Base-by-base conservation (phyloP, 2,797 vertebrate genomes). In the Enteromius treurensis region DNA sequence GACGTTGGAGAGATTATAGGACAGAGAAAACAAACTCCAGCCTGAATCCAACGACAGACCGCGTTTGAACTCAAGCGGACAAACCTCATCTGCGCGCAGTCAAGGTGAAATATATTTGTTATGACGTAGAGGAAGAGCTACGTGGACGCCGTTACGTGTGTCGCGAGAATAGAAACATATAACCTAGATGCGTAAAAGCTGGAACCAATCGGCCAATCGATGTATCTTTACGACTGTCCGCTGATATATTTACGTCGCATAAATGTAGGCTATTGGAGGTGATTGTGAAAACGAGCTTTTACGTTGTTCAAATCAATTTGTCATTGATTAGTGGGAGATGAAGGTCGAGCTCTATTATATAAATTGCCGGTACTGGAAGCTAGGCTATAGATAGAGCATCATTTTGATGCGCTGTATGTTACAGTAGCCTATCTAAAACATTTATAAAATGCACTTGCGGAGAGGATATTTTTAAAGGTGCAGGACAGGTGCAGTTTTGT, bases 1-100 rank as follows among this genome's bases (percentile, higher is more conserved):
- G 90, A 90, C 89, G 82, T 84, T 87, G 79, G 77, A 84, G 88
- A 37, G 90, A 93, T 93, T 93, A 92, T 85, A 79, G 77, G 84
- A 58, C 76, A 26, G 53, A 45, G 17, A 81, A 85, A 80, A 51
- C 5, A 67, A 78, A 47, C 6, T 81, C 82, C 73, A 86, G 65
- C 37, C 51, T 85, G 69, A 86, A 70, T 86, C 67, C 83, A 70
- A 81, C 11, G 60, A 13, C 79, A 68, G 7, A 78, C 82, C 83
- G 45, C 75, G 5, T 83, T 74, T 51, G 67, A 67, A 65, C 73
- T 32, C 80, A 81, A 86, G 51, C 64, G 51, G 84, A 67, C 65
- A 62, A 29, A 83, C 85, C 82, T 87, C 78, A 53, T 78, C 77
- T 26, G 15, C 69, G 10, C 10, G 71, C 53, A 81, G 19, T 70